Base-by-base conservation (phyloP, 1,140 invertebrate species). In the Brachionus angularis region DNA sequence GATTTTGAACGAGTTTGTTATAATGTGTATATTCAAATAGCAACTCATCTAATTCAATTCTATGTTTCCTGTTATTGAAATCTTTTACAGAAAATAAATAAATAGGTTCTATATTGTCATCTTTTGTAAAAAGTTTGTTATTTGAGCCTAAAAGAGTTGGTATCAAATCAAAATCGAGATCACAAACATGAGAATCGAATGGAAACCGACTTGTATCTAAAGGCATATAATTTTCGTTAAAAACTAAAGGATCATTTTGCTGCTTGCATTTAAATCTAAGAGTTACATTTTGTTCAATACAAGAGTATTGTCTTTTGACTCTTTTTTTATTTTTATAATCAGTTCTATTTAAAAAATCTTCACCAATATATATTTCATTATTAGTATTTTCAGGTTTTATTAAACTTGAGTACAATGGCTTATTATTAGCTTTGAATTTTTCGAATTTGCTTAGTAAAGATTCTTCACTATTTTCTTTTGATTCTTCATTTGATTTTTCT, bases 211-310 rank as follows among this genome's bases (percentile, higher is more conserved):
- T 25, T n/a, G 62, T 67, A 14, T 47, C 23, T 16, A 67, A n/a
- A n/a, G n/a, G n/a, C n/a, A n/a, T n/a, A n/a, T n/a, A n/a, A n/a
- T n/a, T n/a, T n/a, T n/a, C n/a, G n/a, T n/a, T n/a, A n/a, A n/a
- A n/a, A n/a, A n/a, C n/a, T n/a, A n/a, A n/a, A n/a, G n/a, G 44
- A 25, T 33, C 12, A 33, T 21, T 50, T 12, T 16, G 8, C n/a
- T 25, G 16, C n/a, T 25, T 18, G 23, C 62, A 67, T n/a, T 31
- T 33, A 67, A 67, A 67, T 50, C 33, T 47, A 14, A 46, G 10
- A 27, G 39, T 67, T 25, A 50, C 42, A 23, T 67, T 67, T 36
- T 67, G 62, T 36, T 67, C 62, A 46, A 67, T 16, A 14, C 47
- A 67, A 2, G 62, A 67, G 47, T 34, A 67, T 1, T 44, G 33